Conservation (phyloP, 2,888 invertebrate species). For the Drosophila mimica region DNA sequence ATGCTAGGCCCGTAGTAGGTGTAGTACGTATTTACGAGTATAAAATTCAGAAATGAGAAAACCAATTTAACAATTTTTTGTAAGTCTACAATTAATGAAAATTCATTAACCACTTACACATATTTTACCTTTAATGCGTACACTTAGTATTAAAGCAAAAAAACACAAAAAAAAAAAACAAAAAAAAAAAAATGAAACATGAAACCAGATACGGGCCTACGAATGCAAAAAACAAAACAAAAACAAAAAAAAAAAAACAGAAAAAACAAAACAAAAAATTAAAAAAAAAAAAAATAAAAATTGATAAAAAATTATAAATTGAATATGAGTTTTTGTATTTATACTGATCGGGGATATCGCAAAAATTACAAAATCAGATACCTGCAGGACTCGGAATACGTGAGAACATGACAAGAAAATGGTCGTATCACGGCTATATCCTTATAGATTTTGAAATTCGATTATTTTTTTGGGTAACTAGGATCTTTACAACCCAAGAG, state of each 20-base stretch:
- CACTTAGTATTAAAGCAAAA: slow-evolving; percentile 64
- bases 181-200: slow-evolving; percentile 6
- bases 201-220: slow-evolving; percentile 9
- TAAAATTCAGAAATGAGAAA: slow-evolving; percentile 24
- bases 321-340: slow-evolving; percentile 13
- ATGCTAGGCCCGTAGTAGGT: slow-evolving; percentile 26
- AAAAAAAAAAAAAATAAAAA: slow-evolving; percentile 37
- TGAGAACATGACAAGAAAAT: too few species aligned
- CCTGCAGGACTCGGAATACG: neutral
- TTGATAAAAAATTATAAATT: slow-evolving; percentile 20
- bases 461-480: neutral
- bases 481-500: neutral
- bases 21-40: slow-evolving; percentile 35
- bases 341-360: neutral
- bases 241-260: slow-evolving; percentile 9
- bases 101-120: slow-evolving; percentile 54
- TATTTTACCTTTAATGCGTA: slow-evolving; percentile 73
- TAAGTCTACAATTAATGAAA: slow-evolving; percentile 52
- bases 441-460: neutral
- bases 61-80: slow-evolving; percentile 43
- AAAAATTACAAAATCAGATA: neutral
- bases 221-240: slow-evolving; percentile 17
- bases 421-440: too few species aligned
- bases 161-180: slow-evolving; percentile 14
- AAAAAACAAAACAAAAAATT: neutral